Evolutionary conservation across 2,888 invertebrate species (phyloP).

Genomic region (Zygogramma bicolorata): DNA sequence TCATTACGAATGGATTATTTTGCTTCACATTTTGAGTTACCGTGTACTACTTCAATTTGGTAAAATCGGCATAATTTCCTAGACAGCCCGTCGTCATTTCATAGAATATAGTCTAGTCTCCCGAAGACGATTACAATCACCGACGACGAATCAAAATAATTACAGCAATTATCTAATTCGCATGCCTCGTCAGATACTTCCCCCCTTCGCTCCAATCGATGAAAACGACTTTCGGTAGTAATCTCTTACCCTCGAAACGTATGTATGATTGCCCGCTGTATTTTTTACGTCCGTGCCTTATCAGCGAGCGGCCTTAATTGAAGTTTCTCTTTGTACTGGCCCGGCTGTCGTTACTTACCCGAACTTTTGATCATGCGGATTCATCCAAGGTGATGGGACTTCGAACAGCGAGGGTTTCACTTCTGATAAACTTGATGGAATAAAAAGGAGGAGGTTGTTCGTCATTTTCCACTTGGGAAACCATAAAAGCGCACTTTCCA

Average conservation of each 20-base stretch:
- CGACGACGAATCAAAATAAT: neutral
- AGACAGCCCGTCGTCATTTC: neutral
- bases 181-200: neutral
- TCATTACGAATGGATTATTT: no score
- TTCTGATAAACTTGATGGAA: neutral
- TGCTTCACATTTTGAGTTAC: no score
- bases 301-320: slow-evolving; percentile 56
- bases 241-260: slow-evolving; percentile 4
- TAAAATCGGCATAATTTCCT: neutral
- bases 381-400: neutral
- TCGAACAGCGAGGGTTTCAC: neutral
- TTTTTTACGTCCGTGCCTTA: slow-evolving; percentile 43
- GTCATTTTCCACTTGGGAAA: neutral
- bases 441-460: neutral
- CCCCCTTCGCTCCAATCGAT: slow-evolving; percentile 8
- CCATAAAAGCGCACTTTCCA: neutral
- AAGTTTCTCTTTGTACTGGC: slow-evolving; percentile 54
- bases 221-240: slow-evolving; percentile 11
- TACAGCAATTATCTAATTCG: slow-evolving; percentile 9
- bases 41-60: no score
- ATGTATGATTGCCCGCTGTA: slow-evolving; percentile 11
- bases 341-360: slow-evolving; percentile 53
- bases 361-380: slow-evolving; percentile 9
- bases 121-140: neutral
- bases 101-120: neutral